Conservation (phyloP, 2,113 vertebrate genomes). For the Ailurus styani region DNA sequence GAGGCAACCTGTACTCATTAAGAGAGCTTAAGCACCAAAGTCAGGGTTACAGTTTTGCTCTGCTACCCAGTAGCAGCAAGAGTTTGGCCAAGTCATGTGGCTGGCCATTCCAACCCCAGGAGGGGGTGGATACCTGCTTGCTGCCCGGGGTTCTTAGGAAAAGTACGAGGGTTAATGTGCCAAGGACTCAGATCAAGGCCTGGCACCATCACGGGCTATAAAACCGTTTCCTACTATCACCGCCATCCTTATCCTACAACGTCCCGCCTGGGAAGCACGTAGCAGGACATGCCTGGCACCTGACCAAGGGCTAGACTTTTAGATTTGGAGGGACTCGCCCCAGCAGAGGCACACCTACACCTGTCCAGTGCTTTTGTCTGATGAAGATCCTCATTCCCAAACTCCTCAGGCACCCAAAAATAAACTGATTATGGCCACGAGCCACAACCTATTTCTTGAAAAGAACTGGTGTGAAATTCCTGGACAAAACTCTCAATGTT, state of each 20-base stretch:
- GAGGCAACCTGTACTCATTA: fast-evolving
- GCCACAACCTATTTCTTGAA: background rate
- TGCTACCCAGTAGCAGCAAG: background rate
- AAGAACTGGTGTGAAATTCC: background rate
- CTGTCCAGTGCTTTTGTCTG: background rate
- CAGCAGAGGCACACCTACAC: background rate
- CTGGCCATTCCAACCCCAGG: fast-evolving
- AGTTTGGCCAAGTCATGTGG: background rate
- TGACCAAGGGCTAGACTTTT: background rate
- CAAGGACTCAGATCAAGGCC: background rate
- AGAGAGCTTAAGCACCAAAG: too few species aligned
- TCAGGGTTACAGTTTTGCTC: background rate
- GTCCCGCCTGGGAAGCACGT: background rate
- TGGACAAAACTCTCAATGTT: background rate
- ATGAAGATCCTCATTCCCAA: background rate
- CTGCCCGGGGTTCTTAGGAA: background rate
- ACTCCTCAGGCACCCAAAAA: background rate
- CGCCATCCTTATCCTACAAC: too few species aligned
- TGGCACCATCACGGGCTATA: fast-evolving
- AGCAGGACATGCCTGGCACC: background rate
- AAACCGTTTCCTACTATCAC: background rate
- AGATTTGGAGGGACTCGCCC: too few species aligned
- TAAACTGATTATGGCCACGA: background rate
- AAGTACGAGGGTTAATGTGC: background rate
- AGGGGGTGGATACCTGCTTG: fast-evolving